A percentile compares a stretch with the other conserved stretches of the same genome.
phyloP scores from a whole-genome alignment of 2,113 vertebrate genomes.

The Perca fluviatilis region DNA sequence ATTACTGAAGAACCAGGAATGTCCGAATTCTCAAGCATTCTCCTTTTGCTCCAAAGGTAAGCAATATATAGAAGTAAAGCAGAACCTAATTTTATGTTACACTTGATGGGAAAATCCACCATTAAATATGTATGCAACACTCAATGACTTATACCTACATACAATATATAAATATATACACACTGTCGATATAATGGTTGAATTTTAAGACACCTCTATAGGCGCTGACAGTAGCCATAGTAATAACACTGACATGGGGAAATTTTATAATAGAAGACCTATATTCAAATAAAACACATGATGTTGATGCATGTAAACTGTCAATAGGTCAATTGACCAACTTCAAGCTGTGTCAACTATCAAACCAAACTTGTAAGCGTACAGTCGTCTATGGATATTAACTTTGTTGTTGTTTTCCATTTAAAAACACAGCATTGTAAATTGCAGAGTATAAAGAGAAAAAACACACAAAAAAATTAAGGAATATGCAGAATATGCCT shows the following conservation, averaged over 20 bases:
- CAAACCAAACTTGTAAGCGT: too few relatives aligned
- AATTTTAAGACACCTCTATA: not conserved
- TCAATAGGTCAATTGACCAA: too few relatives aligned
- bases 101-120: not conserved
- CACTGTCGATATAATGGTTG: too few relatives aligned
- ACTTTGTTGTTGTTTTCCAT: not conserved
- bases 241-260: not conserved
- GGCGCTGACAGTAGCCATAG: not conserved
- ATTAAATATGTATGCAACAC: not conserved
- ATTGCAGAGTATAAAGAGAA: not conserved
- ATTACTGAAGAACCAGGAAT: accelerated
- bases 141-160: not conserved
- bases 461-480: not conserved
- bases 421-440: not conserved
- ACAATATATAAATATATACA: too few relatives aligned
- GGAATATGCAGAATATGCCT: too few relatives aligned
- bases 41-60: constrained; percentile 57
- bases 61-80: not conserved
- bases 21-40: accelerated
- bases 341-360: not conserved
- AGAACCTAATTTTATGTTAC: not conserved
- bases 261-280: too few relatives aligned
- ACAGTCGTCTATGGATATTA: too few relatives aligned
- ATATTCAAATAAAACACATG: not conserved
- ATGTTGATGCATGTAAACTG: too few relatives aligned